Evolutionary conservation across 2,797 vertebrate species (phyloP).

Genomic region (Scolopax rusticola): DNA sequence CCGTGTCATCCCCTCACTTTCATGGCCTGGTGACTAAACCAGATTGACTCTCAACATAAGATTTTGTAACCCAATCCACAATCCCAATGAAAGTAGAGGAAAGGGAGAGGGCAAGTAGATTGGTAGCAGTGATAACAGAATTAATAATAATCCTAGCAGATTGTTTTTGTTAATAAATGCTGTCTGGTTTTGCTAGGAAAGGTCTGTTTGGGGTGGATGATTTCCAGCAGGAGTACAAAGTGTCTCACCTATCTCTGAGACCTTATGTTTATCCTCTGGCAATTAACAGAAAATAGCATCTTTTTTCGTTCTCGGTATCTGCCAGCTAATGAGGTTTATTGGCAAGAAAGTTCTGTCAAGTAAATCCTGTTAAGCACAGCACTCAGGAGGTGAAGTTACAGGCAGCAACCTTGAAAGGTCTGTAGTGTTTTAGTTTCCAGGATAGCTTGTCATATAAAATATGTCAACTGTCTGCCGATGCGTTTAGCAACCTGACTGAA

Average conservation of each 20-base stretch:
- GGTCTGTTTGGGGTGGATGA: background rate
- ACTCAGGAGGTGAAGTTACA: background rate
- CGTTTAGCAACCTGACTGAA: constrained; percentile 16
- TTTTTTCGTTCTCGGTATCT: background rate
- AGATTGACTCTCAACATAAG: rapidly evolving
- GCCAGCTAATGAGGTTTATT: constrained; percentile 33
- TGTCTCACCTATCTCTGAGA: background rate
- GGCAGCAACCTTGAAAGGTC: background rate
- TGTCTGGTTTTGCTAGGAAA: background rate
- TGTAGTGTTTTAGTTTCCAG: background rate
- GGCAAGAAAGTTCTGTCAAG: constrained; percentile 32
- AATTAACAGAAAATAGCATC: constrained; percentile 30
- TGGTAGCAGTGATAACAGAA: background rate
- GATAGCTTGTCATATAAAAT: constrained; percentile 12
- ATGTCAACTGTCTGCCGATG: constrained; percentile 3
- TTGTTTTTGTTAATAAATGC: background rate
- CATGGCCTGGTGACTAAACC: background rate
- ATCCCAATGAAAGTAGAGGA: background rate
- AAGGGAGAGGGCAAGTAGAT: background rate
- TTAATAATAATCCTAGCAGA: background rate
- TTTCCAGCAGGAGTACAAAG: background rate
- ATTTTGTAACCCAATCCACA: background rate
- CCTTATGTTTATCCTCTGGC: background rate
- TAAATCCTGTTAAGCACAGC: constrained; percentile 4
- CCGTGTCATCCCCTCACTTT: rapidly evolving